Conservation (phyloP, 1,140 invertebrate genomes). For the Stenopsyche tienmushanensis region DNA sequence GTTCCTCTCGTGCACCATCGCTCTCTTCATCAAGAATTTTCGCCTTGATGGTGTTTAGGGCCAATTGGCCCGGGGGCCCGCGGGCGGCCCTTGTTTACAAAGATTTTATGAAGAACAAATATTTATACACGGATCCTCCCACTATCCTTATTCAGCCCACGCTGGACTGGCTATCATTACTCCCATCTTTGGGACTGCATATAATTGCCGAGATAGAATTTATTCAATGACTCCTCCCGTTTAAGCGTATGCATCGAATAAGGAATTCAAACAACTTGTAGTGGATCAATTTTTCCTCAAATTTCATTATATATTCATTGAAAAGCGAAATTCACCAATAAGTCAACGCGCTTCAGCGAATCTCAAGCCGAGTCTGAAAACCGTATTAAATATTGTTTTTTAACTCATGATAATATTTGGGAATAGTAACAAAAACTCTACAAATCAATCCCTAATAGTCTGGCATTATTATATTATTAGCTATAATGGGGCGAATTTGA, state of each 20-base stretch:
- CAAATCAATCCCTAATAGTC: no score
- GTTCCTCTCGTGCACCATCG: no score
- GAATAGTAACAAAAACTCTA: no score
- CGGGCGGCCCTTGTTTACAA: slow-evolving; percentile 22
- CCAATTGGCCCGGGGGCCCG: slow-evolving; percentile 15
- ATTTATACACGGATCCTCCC: slow-evolving; percentile 21
- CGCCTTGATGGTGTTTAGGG: slow-evolving; percentile 13
- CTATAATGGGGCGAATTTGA: no score
- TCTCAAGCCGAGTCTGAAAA: no score
- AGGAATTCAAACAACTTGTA: no score
- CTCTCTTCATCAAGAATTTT: slow-evolving; percentile 1
- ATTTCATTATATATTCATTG: no score
- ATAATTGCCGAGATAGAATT: slow-evolving; percentile 20
- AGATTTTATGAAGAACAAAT: slow-evolving; percentile 25
- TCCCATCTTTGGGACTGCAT: not conserved
- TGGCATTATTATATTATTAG: no score
- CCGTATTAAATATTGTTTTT: no score
- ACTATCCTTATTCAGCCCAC: not conserved
- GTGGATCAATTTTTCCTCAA: not conserved
- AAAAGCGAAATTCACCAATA: no score
- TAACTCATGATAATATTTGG: no score
- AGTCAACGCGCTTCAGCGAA: no score
- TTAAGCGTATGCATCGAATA: not conserved
- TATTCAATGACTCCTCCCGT: slow-evolving; percentile 3
- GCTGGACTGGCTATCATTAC: not conserved